Conservation (phyloP, 2,888 invertebrate genomes). For the Pseudanteris insignis region DNA sequence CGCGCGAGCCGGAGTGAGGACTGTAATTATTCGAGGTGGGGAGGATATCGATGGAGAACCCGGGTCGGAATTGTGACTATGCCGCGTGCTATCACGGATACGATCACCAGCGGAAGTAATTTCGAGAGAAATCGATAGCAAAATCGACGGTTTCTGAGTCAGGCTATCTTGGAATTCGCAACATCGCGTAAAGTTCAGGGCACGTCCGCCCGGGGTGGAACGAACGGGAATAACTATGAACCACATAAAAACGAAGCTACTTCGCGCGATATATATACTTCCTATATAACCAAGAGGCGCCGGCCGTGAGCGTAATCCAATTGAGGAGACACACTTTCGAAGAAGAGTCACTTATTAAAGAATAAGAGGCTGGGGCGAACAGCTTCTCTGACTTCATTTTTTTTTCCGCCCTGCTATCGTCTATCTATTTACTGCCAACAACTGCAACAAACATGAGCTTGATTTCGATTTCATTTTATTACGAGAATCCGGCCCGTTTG, state of each 20-base stretch:
- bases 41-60: constrained; percentile 29
- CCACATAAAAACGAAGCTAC: constrained; percentile 34
- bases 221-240: constrained; percentile 28
- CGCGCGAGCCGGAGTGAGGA: constrained; percentile 8
- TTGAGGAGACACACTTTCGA: constrained; percentile 17
- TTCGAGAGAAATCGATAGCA: constrained; percentile 34
- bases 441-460: constrained; percentile 31
- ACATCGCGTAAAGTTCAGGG: constrained; percentile 38
- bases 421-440: constrained; percentile 26
- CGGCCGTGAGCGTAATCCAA: constrained; percentile 32
- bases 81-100: constrained; percentile 24
- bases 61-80: constrained; percentile 32
- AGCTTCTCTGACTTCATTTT: constrained; percentile 28
- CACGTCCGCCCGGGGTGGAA: constrained; percentile 29
- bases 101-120: constrained; percentile 40
- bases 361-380: constrained; percentile 21
- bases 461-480: constrained; percentile 41
- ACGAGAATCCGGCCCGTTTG: constrained; percentile 13
- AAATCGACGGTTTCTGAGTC: constrained; percentile 29
- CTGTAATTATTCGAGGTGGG: constrained; percentile 31
- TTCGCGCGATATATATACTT: too few species aligned
- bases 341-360: constrained; percentile 39
- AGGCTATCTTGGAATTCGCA: constrained; percentile 35
- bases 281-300: constrained; percentile 22
- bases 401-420: constrained; percentile 15